A percentile compares a stretch with the other conserved stretches of the same genome.
phyloP scores from a whole-genome alignment of 2,113 vertebrate genomes.

The Vimba vimba region DNA sequence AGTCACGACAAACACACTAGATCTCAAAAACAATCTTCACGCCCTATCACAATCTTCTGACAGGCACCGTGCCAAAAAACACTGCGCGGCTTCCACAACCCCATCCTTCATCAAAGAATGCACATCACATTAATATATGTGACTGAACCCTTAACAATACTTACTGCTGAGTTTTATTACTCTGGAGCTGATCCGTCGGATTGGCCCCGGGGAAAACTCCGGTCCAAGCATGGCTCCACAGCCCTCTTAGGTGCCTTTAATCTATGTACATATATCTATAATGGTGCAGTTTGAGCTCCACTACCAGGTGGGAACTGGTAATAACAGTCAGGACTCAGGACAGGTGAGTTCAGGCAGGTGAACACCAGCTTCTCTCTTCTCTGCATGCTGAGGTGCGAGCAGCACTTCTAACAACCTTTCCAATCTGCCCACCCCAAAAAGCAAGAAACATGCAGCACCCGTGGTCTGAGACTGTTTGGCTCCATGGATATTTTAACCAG shows the following conservation, averaged over 20 bases:
- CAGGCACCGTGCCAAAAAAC: constrained; percentile 23
- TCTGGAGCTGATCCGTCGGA: constrained; percentile 72
- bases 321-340: constrained; percentile 17
- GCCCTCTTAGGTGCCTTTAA: constrained; percentile 1
- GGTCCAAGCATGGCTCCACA: constrained; percentile 65
- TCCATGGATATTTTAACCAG: constrained; percentile 76
- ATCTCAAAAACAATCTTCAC: not conserved
- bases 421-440: constrained; percentile 61
- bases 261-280: constrained; percentile 24
- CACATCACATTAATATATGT: constrained; percentile 29
- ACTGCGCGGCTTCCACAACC: constrained; percentile 38
- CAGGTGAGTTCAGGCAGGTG: constrained; percentile 47
- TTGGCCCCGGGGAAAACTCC: constrained; percentile 65
- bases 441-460: constrained; percentile 56
- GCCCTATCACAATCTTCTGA: not conserved
- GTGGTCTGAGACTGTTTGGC: constrained; percentile 63
- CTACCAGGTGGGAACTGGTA: not conserved
- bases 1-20: constrained; percentile 13
- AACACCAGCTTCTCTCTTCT: constrained; percentile 43
- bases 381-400: constrained; percentile 55
- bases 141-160: constrained; percentile 47
- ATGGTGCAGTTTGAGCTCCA: constrained; percentile 32
- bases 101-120: constrained; percentile 29
- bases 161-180: constrained; percentile 76
- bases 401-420: constrained; percentile 48